These are phyloP conservation scores for Diorhabda elongata DNA, from an alignment of 1,140 invertebrate species.

Conservation along the genomic window DNA sequence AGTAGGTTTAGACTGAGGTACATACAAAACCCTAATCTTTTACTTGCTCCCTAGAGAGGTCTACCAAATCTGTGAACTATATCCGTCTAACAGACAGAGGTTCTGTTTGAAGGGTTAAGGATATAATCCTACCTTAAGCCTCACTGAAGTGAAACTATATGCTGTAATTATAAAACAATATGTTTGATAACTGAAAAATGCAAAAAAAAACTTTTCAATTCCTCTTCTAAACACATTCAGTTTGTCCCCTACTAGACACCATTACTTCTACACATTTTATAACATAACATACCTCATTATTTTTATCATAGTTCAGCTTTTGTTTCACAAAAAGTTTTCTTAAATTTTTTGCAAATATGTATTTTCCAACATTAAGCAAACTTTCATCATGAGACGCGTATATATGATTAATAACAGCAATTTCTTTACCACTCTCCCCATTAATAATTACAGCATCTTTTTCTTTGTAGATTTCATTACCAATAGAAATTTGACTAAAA, in stretches of 20 bases:
- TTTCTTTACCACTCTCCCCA: not conserved
- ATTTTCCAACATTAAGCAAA: slow-evolving; percentile 7
- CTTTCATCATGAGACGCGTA: not conserved
- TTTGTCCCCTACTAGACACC: not conserved
- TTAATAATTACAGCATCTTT: not conserved
- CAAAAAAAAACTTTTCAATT: not conserved
- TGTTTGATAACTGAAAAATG: not conserved
- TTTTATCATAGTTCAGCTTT: not conserved
- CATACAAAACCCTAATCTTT: no score
- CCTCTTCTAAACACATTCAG: not conserved
- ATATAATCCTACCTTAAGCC: not conserved
- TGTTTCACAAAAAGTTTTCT: not conserved
- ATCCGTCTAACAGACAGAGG: no score
- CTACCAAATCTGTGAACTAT: no score
- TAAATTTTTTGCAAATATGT: slow-evolving; percentile 12
- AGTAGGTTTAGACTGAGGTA: no score
- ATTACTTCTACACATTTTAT: not conserved
- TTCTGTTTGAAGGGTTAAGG: not conserved
- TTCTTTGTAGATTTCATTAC: not conserved
- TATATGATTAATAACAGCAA: not conserved
- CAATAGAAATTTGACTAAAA: not conserved
- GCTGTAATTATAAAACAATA: not conserved
- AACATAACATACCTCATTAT: slow-evolving; percentile 9
- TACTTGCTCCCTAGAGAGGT: no score
- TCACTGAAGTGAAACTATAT: not conserved